Conservation (phyloP, 1,140 invertebrate species). For the Trichogramma pretiosum region DNA sequence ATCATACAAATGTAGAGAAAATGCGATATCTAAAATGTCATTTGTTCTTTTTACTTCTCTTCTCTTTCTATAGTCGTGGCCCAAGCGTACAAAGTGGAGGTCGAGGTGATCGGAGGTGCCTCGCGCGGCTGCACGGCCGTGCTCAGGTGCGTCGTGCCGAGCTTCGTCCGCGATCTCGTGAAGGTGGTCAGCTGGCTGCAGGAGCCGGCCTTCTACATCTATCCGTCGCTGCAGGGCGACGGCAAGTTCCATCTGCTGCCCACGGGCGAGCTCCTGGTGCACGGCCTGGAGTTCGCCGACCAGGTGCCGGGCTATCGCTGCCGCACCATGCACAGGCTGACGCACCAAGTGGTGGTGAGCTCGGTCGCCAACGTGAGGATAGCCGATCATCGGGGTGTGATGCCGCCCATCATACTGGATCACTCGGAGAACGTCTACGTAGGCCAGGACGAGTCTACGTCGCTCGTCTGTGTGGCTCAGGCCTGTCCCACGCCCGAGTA, state of each 20-base stretch:
- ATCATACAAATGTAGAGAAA: too few species aligned
- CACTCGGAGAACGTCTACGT: slow-evolving; percentile 60
- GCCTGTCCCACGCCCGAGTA: slow-evolving; percentile 67
- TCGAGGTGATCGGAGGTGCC: slow-evolving; percentile 57
- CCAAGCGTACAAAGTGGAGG: slow-evolving; percentile 70
- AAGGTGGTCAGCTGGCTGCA: slow-evolving; percentile 75
- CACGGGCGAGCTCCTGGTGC: slow-evolving; percentile 70
- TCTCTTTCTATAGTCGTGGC: slow-evolving; percentile 68
- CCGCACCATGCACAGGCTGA: slow-evolving; percentile 68
- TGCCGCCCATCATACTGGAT: slow-evolving; percentile 59
- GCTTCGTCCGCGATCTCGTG: slow-evolving; percentile 72
- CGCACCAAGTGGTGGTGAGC: slow-evolving; percentile 64
- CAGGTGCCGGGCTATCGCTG: slow-evolving; percentile 67
- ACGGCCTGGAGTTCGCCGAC: slow-evolving; percentile 66
- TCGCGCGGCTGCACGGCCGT: slow-evolving; percentile 72
- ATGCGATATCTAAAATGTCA: too few species aligned
- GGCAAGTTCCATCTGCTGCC: slow-evolving; percentile 71
- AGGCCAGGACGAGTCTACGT: slow-evolving; percentile 64
- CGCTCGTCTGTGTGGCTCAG: slow-evolving; percentile 63
- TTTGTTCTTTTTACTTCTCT: too few species aligned
- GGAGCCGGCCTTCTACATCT: slow-evolving; percentile 68
- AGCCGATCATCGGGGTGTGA: slow-evolving; percentile 61
- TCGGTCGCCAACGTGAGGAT: slow-evolving; percentile 63
- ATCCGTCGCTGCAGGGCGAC: slow-evolving; percentile 68
- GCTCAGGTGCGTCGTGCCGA: slow-evolving; percentile 69